Percentiles rank a stretch among this genome's conserved stretches.
phyloP scores from a whole-genome alignment of 1,140 invertebrate genomes.

The Zaprionus kolodkinae region DNA sequence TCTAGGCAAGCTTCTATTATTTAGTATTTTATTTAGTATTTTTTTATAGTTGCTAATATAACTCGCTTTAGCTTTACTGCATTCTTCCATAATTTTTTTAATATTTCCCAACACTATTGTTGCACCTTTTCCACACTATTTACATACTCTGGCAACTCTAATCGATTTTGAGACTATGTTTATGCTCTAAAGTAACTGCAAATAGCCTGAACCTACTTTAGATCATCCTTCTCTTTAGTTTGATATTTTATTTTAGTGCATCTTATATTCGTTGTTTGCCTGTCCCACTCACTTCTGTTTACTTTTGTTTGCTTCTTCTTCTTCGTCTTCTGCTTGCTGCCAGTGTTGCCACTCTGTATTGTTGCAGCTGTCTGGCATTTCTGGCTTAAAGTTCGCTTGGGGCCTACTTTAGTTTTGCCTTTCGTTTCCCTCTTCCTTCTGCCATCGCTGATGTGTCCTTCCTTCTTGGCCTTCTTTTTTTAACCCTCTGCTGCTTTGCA shows the following conservation, averaged over 20 bases:
- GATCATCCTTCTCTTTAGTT: not conserved
- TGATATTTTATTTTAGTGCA: not conserved
- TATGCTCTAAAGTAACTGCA: not conserved
- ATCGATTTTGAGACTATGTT: too few relatives aligned
- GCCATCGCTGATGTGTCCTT: not conserved
- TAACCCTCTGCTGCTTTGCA: slow-evolving; percentile 53
- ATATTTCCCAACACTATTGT: too few relatives aligned
- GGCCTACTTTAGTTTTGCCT: slow-evolving; percentile 19
- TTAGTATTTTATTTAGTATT: too few relatives aligned
- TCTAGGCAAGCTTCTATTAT: too few relatives aligned
- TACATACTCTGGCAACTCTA: too few relatives aligned
- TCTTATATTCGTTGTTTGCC: not conserved
- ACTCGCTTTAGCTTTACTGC: too few relatives aligned
- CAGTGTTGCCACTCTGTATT: slow-evolving; percentile 47
- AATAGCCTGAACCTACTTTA: not conserved
- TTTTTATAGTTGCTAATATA: too few relatives aligned
- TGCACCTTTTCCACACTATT: too few relatives aligned
- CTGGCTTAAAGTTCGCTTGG: slow-evolving; percentile 65
- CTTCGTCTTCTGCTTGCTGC: slow-evolving; percentile 32
- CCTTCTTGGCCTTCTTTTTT: slow-evolving; percentile 28
- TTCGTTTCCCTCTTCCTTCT: not conserved
- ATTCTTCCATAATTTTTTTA: too few relatives aligned
- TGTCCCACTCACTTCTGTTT: not conserved
- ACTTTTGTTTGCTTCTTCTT: slow-evolving; percentile 29
- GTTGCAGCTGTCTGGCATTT: slow-evolving; percentile 52